Percentiles rank a stretch among this genome's conserved stretches.
Evolutionary conservation across 2,113 vertebrate species (phyloP).

Genomic region (Rhinoderma darwinii): DNA sequence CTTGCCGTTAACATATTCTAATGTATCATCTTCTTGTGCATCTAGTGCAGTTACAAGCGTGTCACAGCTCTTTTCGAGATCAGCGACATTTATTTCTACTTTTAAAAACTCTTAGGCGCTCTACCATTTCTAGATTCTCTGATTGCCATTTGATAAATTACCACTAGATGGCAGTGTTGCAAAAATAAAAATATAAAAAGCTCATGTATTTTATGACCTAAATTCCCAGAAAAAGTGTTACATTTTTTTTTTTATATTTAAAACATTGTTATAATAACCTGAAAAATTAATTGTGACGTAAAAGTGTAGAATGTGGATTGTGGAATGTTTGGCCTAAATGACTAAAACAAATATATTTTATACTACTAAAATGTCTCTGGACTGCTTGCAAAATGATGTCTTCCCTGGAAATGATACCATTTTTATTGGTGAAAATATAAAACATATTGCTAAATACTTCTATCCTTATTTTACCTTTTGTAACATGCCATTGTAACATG

Average conservation of each 20-base stretch:
- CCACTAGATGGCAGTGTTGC: slow-evolving; percentile 45
- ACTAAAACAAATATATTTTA: not conserved
- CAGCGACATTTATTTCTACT: no score
- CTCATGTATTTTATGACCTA: not conserved
- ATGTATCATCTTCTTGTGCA: no score
- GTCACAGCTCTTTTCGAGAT: no score
- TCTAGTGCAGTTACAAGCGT: no score
- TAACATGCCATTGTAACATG: slow-evolving; percentile 1
- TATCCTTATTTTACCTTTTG: slow-evolving; percentile 16
- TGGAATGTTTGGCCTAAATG: slow-evolving; percentile 20
- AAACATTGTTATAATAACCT: not conserved
- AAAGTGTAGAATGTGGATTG: not conserved
- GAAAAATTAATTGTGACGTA: not conserved
- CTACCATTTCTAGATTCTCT: no score
- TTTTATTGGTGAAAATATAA: not conserved
- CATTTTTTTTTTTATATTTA: not conserved
- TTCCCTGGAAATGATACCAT: slow-evolving; percentile 20
- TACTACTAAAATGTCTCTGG: not conserved
- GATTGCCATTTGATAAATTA: not conserved
- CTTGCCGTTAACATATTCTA: no score
- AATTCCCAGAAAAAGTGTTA: not conserved
- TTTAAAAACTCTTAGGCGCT: no score
- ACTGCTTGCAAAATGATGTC: not conserved
- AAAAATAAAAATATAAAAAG: not conserved
- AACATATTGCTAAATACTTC: slow-evolving; percentile 6